These are phyloP conservation scores for Bombus sylvicola DNA, from an alignment of 1,140 invertebrate genomes.

Conservation along the genomic window DNA sequence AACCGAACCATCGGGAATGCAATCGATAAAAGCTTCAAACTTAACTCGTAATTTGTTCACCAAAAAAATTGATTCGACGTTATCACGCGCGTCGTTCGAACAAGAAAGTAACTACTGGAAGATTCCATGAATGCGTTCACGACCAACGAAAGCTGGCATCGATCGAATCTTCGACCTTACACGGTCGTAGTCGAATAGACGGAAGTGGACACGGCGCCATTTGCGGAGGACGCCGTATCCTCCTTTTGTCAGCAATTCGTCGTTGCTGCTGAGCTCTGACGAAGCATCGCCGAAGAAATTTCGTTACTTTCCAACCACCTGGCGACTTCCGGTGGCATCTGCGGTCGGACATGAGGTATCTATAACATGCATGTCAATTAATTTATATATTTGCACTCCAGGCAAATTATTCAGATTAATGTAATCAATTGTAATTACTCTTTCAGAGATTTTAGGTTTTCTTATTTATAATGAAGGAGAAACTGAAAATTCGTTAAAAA, in stretches of 20 bases:
- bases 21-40: conserved; percentile 32
- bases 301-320: conserved; percentile 88
- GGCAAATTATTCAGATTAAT: neutral
- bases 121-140: neutral
- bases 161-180: conserved; percentile 42
- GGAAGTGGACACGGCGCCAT: conserved; percentile 60
- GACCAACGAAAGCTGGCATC: neutral
- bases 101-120: neutral
- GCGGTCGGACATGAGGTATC: conserved; percentile 82
- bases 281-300: conserved; percentile 85
- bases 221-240: conserved; percentile 60
- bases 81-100: neutral
- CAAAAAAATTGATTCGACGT: conserved; percentile 1
- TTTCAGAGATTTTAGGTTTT: neutral
- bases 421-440: neutral
- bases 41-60: conserved; percentile 9
- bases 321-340: conserved; percentile 84
- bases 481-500: neutral
- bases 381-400: neutral
- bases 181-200: conserved; percentile 72
- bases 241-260: conserved; percentile 77
- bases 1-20: no score
- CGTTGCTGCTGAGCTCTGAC: conserved; percentile 72
- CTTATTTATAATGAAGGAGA: no score
- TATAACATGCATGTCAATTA: conserved; percentile 18